Percentiles rank a stretch among this genome's conserved stretches.
Conservation (phyloP, 2,888 invertebrate species). For the Notodonta ziczac region DNA sequence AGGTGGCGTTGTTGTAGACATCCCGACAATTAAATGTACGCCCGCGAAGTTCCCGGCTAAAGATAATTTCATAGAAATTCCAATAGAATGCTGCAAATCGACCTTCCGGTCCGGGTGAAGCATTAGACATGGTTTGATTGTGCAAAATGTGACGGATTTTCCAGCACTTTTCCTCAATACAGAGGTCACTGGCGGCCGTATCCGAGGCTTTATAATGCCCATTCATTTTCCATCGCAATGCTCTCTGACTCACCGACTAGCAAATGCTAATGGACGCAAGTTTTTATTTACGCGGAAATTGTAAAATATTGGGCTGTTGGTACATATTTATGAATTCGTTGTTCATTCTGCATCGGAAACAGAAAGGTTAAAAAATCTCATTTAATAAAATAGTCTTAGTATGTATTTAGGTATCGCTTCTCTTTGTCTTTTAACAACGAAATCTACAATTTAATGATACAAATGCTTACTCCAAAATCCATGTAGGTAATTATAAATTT, state of each 20-base stretch:
- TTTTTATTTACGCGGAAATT: not conserved
- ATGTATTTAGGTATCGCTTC: no score
- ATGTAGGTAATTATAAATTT: no score
- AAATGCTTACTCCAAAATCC: no score
- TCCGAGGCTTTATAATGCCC: not conserved
- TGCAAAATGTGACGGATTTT: not conserved
- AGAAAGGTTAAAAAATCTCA: no score
- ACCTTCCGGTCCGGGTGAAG: constrained; percentile 1
- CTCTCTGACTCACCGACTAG: not conserved
- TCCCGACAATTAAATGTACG: no score
- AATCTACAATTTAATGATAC: no score
- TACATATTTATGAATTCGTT: no score
- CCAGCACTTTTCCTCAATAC: not conserved
- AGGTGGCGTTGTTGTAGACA: no score
- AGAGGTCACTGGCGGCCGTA: not conserved
- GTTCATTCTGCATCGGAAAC: no score
- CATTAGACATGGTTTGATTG: constrained; percentile 1
- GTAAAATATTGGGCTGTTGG: not conserved
- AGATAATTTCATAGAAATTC: not conserved
- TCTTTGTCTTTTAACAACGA: no score
- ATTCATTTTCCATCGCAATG: not conserved
- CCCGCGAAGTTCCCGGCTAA: no score
- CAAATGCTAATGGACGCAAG: not conserved
- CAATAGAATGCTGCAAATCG: not conserved
- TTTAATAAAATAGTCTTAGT: no score